A percentile compares a stretch with the other conserved stretches of the same genome.
Evolutionary conservation across 2,797 vertebrate genomes (phyloP).

Genomic region (Cottoperca gobio): DNA sequence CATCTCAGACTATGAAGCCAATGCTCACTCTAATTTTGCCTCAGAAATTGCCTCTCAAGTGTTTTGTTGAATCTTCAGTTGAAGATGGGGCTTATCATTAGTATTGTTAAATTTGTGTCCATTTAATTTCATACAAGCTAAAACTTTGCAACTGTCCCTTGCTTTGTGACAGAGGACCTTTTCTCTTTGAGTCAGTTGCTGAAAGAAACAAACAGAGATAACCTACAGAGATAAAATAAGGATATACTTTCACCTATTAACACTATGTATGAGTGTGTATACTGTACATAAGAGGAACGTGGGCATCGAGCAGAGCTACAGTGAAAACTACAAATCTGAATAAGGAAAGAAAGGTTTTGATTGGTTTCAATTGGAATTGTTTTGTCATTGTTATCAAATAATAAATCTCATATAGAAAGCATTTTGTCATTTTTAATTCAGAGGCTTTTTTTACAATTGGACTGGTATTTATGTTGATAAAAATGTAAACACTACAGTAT

Average conservation of each 20-base stretch:
- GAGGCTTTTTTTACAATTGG: background rate
- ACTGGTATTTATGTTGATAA: background rate
- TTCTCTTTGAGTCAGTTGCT: background rate
- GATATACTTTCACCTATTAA: background rate
- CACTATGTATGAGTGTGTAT: background rate
- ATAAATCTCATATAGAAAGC: background rate
- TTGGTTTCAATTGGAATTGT: background rate
- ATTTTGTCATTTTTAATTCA: background rate
- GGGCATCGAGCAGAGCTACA: background rate
- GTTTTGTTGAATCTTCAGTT: background rate
- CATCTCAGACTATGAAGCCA: constrained; percentile 9
- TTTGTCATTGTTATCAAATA: background rate
- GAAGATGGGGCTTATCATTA: background rate
- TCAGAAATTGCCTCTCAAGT: background rate
- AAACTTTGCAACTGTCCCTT: background rate
- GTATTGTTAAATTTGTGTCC: background rate
- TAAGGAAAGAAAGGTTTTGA: background rate
- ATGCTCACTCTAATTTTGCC: background rate
- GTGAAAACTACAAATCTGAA: background rate
- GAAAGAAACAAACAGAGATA: constrained; percentile 3
- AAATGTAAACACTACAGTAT: background rate
- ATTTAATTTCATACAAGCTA: background rate
- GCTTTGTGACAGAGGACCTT: background rate
- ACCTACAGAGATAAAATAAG: background rate
- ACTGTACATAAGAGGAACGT: background rate